A percentile compares a stretch with the other conserved stretches of the same genome.
Evolutionary conservation across 2,888 invertebrate genomes (phyloP).

Genomic region (Thumatha senex): DNA sequence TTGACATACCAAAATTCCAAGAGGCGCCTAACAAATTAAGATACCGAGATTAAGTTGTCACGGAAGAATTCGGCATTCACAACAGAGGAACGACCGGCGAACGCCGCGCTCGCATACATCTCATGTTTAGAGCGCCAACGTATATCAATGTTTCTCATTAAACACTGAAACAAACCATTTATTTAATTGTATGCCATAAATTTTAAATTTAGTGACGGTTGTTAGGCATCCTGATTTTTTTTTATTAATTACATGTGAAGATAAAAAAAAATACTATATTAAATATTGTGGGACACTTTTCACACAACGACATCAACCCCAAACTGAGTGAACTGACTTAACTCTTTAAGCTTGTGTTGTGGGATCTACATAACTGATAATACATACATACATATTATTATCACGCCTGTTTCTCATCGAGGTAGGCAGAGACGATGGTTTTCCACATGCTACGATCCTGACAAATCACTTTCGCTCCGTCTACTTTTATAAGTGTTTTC

Average conservation of each 20-base stretch:
- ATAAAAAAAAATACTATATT: no score
- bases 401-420: no score
- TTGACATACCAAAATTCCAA: constrained; percentile 56
- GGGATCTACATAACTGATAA: no score
- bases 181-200: constrained; percentile 53
- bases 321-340: no score
- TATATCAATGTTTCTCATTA: constrained; percentile 24
- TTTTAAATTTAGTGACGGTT: constrained; percentile 40
- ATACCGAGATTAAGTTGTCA: constrained; percentile 63
- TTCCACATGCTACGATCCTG: no score
- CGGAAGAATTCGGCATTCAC: constrained; percentile 49
- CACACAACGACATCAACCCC: no score
- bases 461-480: no score
- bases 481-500: no score
- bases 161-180: constrained; percentile 49
- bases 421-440: no score
- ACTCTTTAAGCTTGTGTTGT: no score
- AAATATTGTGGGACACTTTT: no score
- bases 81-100: constrained; percentile 42
- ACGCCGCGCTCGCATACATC: constrained; percentile 23
- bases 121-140: constrained; percentile 14
- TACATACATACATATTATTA: no score
- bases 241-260: background rate
- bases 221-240: constrained; percentile 41
- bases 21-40: constrained; percentile 65